Base-by-base conservation (phyloP, 2,888 invertebrate genomes). In the Gastracanthus pulcherrimus region DNA sequence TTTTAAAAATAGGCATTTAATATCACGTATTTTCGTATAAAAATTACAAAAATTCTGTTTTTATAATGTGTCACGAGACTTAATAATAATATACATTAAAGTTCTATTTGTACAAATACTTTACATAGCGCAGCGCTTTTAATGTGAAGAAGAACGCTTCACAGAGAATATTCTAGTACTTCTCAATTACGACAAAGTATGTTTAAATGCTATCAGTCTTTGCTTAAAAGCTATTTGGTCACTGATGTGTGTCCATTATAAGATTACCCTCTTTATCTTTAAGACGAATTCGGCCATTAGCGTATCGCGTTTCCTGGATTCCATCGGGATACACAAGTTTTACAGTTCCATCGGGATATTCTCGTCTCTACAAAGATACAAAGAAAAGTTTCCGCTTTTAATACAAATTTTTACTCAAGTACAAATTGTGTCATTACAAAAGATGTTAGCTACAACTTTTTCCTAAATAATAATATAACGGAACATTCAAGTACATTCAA, bases 311-410 rank as follows among this genome's bases (percentile, higher is more conserved):
- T 92, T 98, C 98, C 83, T 97, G 96, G 0, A 95, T 94, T 9
- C 98, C 98, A 91, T 98, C 97, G 0, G 95, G 94, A 92, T 97
- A 98, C 0, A 98, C 93, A 62, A 97, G 94, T 92, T 98, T 98
- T 0, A 97, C 95, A 0, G 98, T 98, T 2, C 98, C 98, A 92
- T 98, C 97, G 0, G 98, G 98, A 92, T 97, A 98, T 90, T 98
- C 97, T 41, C 98, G 94, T 87, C 96, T 94, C 96, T 97, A 91
- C 70, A 87, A 88, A 72, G n/a, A 45, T 45, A 45, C 13, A 82
- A 75, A 58, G n/a, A 74, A n/a, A n/a, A n/a, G n/a, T n/a, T n/a
- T n/a, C n/a, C n/a, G n/a, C n/a, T n/a, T n/a, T n/a, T 38, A 38
- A 69, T 45, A 38, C 66, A 58, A 58, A n/a, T n/a, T n/a, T n/a